Percentiles rank a stretch among this genome's conserved stretches.
Evolutionary conservation across 2,888 invertebrate genomes (phyloP).

Genomic region (Anorthoa munda): DNA sequence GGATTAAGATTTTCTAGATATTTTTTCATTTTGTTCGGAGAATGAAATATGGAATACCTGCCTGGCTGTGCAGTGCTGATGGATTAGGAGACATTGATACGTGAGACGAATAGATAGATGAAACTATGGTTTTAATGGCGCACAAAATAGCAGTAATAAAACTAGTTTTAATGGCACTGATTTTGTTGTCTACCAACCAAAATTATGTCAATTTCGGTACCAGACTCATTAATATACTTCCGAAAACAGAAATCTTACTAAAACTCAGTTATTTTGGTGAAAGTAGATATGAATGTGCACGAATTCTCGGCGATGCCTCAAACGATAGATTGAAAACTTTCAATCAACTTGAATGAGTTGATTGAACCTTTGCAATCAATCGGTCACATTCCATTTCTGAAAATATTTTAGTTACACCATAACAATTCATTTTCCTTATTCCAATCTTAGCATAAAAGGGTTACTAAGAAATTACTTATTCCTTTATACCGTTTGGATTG

Average conservation of each 20-base stretch:
- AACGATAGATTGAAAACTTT: neutral
- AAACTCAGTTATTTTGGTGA: neutral
- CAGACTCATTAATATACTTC: neutral
- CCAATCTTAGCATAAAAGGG: neutral
- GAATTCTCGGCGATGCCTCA: neutral
- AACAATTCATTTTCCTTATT: neutral
- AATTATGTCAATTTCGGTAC: neutral
- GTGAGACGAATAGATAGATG: neutral
- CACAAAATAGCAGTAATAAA: neutral
- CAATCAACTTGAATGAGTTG: slow-evolving; percentile 18
- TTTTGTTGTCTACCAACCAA: neutral
- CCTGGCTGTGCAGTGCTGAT: neutral
- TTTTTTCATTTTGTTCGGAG: neutral
- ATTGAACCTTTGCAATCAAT: slow-evolving; percentile 33
- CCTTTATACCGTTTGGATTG: neutral
- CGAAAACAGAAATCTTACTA: neutral
- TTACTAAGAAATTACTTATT: neutral
- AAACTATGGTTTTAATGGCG: neutral
- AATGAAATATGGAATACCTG: neutral
- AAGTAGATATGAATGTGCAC: slow-evolving; percentile 2
- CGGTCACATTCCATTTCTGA: neutral
- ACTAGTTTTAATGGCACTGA: neutral
- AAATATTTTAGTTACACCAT: neutral
- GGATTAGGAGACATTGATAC: neutral
- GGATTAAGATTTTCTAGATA: neutral